Evolutionary conservation across 1,140 invertebrate genomes (phyloP).

Genomic region (Drosophila persimilis): DNA sequence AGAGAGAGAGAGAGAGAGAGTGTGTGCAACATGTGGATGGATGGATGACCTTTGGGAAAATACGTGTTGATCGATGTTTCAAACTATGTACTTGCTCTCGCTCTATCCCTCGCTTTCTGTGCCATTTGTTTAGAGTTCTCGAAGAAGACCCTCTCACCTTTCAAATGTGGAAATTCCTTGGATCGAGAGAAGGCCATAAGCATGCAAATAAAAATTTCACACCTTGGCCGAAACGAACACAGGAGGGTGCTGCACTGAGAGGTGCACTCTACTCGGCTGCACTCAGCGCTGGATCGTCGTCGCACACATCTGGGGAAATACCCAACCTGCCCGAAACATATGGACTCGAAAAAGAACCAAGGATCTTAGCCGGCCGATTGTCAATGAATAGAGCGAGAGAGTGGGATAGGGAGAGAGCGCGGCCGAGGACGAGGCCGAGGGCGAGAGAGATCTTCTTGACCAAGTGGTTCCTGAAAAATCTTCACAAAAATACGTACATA

Average conservation of each 20-base stretch:
- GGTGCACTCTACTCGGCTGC: not conserved
- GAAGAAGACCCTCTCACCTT: conserved; percentile 67
- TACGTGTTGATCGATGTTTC: conserved; percentile 52
- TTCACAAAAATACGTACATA: conserved; percentile 44
- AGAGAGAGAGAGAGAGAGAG: not conserved
- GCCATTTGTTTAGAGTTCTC: conserved; percentile 35
- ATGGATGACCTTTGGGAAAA: conserved; percentile 71
- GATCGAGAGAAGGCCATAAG: conserved; percentile 47
- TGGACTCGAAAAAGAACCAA: conserved; percentile 20
- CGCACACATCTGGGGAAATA: conserved; percentile 38
- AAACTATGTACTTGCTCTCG: conserved; percentile 5
- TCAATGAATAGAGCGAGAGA: conserved; percentile 24
- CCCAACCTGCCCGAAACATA: conserved; percentile 48
- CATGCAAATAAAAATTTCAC: conserved; percentile 82
- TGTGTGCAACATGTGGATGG: too few species aligned
- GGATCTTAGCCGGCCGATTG: conserved; percentile 8
- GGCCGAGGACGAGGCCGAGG: not conserved
- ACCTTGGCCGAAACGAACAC: conserved; percentile 45
- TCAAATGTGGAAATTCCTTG: conserved; percentile 72
- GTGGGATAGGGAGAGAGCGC: not conserved
- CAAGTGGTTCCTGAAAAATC: conserved; percentile 28
- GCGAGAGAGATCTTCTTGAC: not conserved
- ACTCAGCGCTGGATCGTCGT: not conserved
- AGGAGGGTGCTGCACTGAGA: not conserved
- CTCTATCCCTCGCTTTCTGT: conserved; percentile 4